Conservation (phyloP, 2,797 vertebrate species). For the Danio tinwini region DNA sequence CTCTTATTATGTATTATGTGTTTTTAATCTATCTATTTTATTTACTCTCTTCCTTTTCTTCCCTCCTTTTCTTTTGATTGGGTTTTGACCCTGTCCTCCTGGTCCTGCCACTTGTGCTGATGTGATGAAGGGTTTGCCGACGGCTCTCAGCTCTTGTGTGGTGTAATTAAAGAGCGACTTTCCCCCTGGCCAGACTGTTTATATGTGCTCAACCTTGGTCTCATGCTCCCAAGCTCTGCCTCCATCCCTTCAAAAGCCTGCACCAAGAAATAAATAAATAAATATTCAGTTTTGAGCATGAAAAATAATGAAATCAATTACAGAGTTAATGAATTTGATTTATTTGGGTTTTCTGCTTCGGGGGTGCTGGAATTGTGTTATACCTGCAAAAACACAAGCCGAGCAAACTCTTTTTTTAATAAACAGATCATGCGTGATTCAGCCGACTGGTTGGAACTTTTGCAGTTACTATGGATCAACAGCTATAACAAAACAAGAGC, state of each 20-base stretch:
- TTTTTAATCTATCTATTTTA: too few species aligned
- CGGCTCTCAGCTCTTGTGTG: constrained; percentile 42
- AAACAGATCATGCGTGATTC: constrained; percentile 61
- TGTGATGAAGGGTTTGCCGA: constrained; percentile 62
- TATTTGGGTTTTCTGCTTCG: constrained; percentile 69
- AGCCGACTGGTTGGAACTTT: constrained; percentile 60
- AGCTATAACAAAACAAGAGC: constrained; percentile 62
- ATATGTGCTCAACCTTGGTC: constrained; percentile 59
- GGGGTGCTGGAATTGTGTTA: constrained; percentile 62
- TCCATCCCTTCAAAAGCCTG: constrained; percentile 58
- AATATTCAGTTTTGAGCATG: constrained; percentile 62
- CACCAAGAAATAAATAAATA: constrained; percentile 54
- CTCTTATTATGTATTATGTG: too few species aligned
- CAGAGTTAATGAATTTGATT: constrained; percentile 78
- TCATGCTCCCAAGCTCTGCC: constrained; percentile 56
- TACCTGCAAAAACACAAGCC: constrained; percentile 45
- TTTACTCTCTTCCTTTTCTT: too few species aligned
- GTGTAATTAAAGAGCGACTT: constrained; percentile 70
- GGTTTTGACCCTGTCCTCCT: neutral
- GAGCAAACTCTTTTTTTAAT: constrained; percentile 67
- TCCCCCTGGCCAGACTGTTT: constrained; percentile 67
- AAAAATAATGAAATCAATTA: constrained; percentile 76
- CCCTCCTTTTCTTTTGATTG: neutral
- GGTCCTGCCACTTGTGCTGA: constrained; percentile 49
- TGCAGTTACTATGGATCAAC: constrained; percentile 67